Conservation (phyloP, 1,140 invertebrate species). For the Grapholita molesta region DNA sequence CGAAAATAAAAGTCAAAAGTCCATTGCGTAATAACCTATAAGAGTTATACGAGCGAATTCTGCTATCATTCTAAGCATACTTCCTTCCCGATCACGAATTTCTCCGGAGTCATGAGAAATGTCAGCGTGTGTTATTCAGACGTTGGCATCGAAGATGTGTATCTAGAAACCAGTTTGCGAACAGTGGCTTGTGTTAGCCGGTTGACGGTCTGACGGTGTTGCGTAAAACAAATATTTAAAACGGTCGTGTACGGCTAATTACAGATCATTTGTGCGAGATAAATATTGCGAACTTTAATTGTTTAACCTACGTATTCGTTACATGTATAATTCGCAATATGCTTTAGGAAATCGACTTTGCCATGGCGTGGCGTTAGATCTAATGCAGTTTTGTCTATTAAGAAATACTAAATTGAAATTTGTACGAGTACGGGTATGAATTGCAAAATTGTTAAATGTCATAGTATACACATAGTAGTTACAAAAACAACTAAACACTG, state of each 20-base stretch:
- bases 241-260: constrained; percentile 40
- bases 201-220: constrained; percentile 38
- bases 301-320: constrained; percentile 17
- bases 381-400: background rate
- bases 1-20: constrained; percentile 34
- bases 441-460: constrained; percentile 4
- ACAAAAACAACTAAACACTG: background rate
- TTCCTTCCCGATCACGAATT: constrained; percentile 45
- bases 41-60: constrained; percentile 35
- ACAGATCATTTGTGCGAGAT: constrained; percentile 40
- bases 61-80: constrained; percentile 36
- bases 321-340: constrained; percentile 5
- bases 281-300: constrained; percentile 25
- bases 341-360: background rate
- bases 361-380: background rate
- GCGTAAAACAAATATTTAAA: constrained; percentile 53
- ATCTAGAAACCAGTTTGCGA: constrained; percentile 35
- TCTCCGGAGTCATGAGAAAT: constrained; percentile 42
- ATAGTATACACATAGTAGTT: background rate
- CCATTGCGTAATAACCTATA: constrained; percentile 39
- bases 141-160: constrained; percentile 31
- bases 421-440: background rate
- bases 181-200: constrained; percentile 24
- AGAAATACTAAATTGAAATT: background rate
- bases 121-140: constrained; percentile 37